phyloP scores from a whole-genome alignment of 2,113 vertebrate species.

The Girardinichthys multiradiatus region DNA sequence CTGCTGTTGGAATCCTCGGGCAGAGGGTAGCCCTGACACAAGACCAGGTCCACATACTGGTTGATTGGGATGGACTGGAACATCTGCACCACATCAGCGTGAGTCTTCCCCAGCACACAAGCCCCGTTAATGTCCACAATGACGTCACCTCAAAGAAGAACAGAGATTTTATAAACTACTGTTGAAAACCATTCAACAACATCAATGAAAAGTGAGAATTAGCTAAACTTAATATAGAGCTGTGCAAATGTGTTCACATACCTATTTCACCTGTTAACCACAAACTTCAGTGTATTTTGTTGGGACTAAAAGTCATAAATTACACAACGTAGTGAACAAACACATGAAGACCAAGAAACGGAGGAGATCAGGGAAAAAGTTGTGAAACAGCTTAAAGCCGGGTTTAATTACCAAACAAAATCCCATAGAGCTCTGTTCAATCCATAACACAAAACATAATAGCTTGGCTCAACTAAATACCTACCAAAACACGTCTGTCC shows the following conservation, averaged over 20 bases:
- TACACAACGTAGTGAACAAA: no score
- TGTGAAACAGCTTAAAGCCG: no score
- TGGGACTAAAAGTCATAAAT: no score
- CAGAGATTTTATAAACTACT: neutral
- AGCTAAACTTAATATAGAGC: neutral
- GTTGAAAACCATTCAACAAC: neutral
- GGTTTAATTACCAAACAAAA: no score
- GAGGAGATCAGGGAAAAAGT: no score
- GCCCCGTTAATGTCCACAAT: constrained; percentile 95
- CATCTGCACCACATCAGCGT: constrained; percentile 98
- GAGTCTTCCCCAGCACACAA: constrained; percentile 96
- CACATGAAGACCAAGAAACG: no score
- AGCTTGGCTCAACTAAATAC: no score
- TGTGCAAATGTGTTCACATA: neutral
- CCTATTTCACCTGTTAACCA: neutral
- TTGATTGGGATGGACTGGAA: constrained; percentile 93
- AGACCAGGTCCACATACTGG: constrained; percentile 93
- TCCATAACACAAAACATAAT: no score
- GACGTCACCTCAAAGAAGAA: constrained; percentile 86
- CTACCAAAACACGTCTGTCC: no score
- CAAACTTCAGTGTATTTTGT: neutral
- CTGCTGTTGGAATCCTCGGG: constrained; percentile 85
- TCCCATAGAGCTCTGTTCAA: no score
- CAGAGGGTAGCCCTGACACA: constrained; percentile 96
- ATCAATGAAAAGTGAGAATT: neutral